A percentile compares a stretch with the other conserved stretches of the same genome.
phyloP scores from a whole-genome alignment of 2,888 invertebrate species.

The Pristionchus entomophagus region DNA sequence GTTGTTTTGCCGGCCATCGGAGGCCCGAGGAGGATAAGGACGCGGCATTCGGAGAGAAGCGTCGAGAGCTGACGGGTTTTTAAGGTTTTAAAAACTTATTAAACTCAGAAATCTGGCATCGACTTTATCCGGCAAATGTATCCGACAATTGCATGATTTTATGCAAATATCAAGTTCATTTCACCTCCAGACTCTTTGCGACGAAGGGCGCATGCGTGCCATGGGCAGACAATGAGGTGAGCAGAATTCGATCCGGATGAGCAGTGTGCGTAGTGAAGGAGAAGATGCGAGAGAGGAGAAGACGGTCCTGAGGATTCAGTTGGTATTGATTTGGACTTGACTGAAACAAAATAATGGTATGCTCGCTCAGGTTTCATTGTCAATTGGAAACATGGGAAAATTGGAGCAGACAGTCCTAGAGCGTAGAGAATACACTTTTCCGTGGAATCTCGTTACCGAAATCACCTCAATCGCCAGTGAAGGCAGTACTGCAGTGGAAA shows the following conservation, averaged over 20 bases:
- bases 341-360: no score
- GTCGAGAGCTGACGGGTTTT: neutral
- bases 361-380: no score
- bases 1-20: constrained; percentile 43
- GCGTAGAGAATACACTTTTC: no score
- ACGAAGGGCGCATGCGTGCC: neutral
- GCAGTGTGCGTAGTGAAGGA: constrained; percentile 1
- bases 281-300: constrained; percentile 1
- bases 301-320: constrained; percentile 33
- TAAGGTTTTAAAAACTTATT: neutral
- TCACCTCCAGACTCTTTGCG: neutral
- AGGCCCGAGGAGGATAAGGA: constrained; percentile 32
- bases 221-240: neutral
- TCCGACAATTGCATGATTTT: no score
- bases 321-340: neutral
- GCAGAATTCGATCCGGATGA: constrained; percentile 26
- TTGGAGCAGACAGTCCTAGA: no score
- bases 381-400: no score
- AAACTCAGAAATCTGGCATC: no score
- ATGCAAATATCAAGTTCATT: no score
- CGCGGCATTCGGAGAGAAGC: neutral
- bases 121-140: no score
- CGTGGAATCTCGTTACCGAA: neutral
- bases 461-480: constrained; percentile 24
- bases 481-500: neutral